Conservation (phyloP, 2,113 vertebrate species). For the Scopus umbretta region DNA sequence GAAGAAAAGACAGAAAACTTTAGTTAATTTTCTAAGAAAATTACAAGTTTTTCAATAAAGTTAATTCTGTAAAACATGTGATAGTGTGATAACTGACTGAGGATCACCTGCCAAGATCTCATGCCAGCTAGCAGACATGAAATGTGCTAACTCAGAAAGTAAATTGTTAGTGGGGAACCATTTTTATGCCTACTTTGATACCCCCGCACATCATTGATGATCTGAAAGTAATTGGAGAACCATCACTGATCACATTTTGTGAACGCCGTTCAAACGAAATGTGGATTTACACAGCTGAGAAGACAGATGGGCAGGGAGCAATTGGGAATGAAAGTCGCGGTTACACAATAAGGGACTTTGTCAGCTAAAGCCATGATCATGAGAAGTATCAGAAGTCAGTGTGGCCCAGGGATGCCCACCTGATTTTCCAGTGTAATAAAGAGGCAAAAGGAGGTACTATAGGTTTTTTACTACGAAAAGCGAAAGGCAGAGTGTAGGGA, state of each 20-base stretch:
- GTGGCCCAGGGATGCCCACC: not conserved
- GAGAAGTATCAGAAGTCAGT: too few relatives aligned
- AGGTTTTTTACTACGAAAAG: not conserved
- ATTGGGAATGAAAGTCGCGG: not conserved
- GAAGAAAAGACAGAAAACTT: not conserved
- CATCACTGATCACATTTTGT: not conserved
- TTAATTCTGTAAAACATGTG: not conserved
- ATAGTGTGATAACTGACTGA: not conserved
- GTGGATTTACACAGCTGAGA: not conserved
- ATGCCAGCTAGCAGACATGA: not conserved
- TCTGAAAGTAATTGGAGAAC: not conserved
- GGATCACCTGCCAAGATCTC: not conserved
- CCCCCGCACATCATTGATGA: not conserved
- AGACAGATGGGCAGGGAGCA: not conserved
- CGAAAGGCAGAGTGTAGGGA: not conserved
- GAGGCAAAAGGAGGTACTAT: not conserved
- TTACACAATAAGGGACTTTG: not conserved
- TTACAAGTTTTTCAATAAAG: not conserved
- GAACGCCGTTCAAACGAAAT: not conserved
- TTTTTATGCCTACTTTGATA: not conserved
- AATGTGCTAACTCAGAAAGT: not conserved
- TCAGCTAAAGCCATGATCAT: not conserved
- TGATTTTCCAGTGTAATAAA: not conserved
- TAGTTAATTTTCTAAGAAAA: not conserved
- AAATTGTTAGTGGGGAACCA: not conserved